Evolutionary conservation across 2,113 vertebrate genomes (phyloP).

Genomic region (Eira barbara): DNA sequence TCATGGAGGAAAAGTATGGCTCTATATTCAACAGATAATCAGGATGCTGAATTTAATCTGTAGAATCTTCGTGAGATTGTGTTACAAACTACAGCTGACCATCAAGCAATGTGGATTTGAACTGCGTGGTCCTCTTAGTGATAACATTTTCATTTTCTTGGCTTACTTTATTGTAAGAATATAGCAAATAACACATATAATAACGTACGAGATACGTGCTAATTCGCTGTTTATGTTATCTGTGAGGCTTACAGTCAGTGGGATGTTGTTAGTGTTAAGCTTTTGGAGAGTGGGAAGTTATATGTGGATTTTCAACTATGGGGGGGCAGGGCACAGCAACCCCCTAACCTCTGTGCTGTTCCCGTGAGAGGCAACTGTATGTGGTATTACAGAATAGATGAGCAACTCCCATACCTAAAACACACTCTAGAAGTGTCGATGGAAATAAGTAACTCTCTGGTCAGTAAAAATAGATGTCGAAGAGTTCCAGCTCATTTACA

Average conservation of each 20-base stretch:
- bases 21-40: conserved; percentile 4
- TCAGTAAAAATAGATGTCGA: conserved; percentile 16
- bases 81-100: neutral
- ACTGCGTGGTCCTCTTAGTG: neutral
- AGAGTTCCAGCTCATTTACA: neutral
- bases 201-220: neutral
- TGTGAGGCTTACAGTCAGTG: neutral
- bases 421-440: neutral
- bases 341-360: neutral
- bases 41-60: conserved; percentile 35
- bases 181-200: neutral
- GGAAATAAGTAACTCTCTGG: neutral
- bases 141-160: neutral
- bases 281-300: neutral
- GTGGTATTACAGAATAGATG: neutral
- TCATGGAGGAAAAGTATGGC: conserved; percentile 1
- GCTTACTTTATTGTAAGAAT: neutral
- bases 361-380: neutral
- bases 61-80: neutral
- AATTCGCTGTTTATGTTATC: neutral
- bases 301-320: neutral
- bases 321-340: neutral
- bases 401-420: neutral
- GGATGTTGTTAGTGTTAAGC: neutral
- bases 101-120: neutral